These are phyloP conservation scores for Setipinna tenuifilis DNA, from an alignment of 2,797 vertebrate species.

Conservation along the genomic window DNA sequence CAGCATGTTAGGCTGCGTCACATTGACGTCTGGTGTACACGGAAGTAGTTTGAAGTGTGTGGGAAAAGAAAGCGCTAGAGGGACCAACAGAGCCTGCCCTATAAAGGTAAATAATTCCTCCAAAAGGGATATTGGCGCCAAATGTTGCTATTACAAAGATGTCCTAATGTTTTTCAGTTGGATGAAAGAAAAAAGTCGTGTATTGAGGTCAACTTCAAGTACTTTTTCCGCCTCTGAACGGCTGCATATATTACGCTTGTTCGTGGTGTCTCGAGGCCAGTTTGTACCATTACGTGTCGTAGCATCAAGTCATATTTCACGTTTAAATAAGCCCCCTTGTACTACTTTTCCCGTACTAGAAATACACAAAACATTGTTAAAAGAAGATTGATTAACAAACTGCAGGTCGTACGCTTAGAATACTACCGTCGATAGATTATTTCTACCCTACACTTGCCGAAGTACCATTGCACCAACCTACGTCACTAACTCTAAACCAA, in stretches of 20 bases:
- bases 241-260: neutral
- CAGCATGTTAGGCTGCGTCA: neutral
- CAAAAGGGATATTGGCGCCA: neutral
- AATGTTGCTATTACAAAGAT: neutral
- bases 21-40: conserved; percentile 10
- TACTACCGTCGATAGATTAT: neutral
- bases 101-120: neutral
- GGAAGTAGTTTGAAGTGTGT: conserved; percentile 21
- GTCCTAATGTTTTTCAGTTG: neutral
- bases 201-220: neutral
- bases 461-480: conserved; percentile 6
- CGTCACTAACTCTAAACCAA: conserved; percentile 4
- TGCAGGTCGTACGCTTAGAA: neutral
- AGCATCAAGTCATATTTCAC: neutral
- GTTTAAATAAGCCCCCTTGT: neutral
- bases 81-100: neutral
- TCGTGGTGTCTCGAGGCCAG: neutral
- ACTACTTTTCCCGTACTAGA: neutral
- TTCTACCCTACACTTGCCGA: neutral
- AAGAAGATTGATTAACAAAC: neutral
- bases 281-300: conserved; percentile 21
- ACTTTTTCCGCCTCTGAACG: neutral
- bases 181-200: neutral
- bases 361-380: neutral
- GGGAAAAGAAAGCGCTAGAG: neutral